Conservation (phyloP, 2,113 vertebrate species). For the Micromys minutus region DNA sequence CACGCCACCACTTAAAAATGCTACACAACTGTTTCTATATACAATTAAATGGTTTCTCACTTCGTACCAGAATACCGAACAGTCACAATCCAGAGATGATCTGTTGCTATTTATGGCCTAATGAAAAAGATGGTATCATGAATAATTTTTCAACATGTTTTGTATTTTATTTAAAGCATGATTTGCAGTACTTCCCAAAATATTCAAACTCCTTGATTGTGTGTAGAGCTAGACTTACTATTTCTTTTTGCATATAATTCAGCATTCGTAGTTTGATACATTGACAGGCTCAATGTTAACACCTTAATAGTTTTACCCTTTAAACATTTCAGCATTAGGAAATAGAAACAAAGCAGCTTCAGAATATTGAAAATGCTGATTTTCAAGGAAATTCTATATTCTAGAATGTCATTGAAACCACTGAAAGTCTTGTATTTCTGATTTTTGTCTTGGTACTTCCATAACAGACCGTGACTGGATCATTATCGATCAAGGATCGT, state of each 20-base stretch:
- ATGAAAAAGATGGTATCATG: constrained; percentile 31
- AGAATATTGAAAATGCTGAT: constrained; percentile 18
- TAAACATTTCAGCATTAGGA: constrained; percentile 26
- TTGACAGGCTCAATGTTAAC: not conserved
- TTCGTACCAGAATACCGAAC: constrained; percentile 49
- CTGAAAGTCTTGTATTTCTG: constrained; percentile 20
- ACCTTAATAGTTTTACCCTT: not conserved
- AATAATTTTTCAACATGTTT: constrained; percentile 55
- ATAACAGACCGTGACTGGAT: not conserved
- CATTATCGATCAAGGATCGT: not conserved
- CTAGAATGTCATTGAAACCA: not conserved
- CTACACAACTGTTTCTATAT: constrained; percentile 43
- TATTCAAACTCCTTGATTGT: not conserved
- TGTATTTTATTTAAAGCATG: constrained; percentile 55
- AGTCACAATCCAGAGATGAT: constrained; percentile 23
- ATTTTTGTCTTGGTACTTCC: not conserved
- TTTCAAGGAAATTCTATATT: constrained; percentile 7
- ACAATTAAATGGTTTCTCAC: constrained; percentile 36
- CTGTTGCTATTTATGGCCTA: constrained; percentile 12
- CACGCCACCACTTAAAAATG: constrained; percentile 5
- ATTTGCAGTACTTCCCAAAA: not conserved
- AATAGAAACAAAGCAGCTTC: constrained; percentile 36
- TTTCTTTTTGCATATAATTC: not conserved
- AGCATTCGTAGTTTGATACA: constrained; percentile 1
- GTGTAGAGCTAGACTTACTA: not conserved